These are phyloP conservation scores for Betta splendens DNA, from an alignment of 2,797 vertebrate species.

Conservation along the genomic window DNA sequence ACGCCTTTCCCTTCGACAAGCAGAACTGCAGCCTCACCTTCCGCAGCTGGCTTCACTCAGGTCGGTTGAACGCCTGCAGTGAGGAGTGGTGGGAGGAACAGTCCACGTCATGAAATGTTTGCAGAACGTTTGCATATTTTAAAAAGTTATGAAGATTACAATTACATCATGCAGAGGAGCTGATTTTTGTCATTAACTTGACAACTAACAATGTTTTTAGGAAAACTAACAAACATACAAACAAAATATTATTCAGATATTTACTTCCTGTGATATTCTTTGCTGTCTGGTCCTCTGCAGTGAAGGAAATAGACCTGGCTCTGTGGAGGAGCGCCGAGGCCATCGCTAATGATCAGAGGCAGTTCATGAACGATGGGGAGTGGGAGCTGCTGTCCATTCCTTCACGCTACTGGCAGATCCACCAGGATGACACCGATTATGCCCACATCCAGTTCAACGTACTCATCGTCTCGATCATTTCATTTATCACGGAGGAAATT, in stretches of 20 bases:
- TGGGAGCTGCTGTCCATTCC: conserved; percentile 89
- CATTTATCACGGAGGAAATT: neutral
- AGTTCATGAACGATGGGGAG: conserved; percentile 86
- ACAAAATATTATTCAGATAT: neutral
- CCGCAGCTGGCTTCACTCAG: conserved; percentile 88
- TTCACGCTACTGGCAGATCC: conserved; percentile 78
- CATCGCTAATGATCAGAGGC: conserved; percentile 78
- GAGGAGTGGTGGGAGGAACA: neutral
- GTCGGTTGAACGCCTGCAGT: conserved; percentile 59
- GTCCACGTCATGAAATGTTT: neutral
- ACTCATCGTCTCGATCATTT: neutral
- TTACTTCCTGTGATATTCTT: neutral
- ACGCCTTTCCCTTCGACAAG: conserved; percentile 88
- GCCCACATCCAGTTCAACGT: conserved; percentile 89
- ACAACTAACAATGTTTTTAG: too few species aligned
- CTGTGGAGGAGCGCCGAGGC: conserved; percentile 83
- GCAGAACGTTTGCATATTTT: neutral
- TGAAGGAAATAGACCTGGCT: conserved; percentile 86
- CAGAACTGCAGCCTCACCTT: conserved; percentile 91
- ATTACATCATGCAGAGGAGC: too few species aligned
- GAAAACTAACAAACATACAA: too few species aligned
- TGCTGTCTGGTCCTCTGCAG: conserved; percentile 63
- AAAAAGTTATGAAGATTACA: too few species aligned
- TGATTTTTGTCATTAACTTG: too few species aligned
- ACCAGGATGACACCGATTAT: conserved; percentile 76